Conservation (phyloP, 53 echinoderm and acorn worm genomes). For the Echinometra lucunter region DNA sequence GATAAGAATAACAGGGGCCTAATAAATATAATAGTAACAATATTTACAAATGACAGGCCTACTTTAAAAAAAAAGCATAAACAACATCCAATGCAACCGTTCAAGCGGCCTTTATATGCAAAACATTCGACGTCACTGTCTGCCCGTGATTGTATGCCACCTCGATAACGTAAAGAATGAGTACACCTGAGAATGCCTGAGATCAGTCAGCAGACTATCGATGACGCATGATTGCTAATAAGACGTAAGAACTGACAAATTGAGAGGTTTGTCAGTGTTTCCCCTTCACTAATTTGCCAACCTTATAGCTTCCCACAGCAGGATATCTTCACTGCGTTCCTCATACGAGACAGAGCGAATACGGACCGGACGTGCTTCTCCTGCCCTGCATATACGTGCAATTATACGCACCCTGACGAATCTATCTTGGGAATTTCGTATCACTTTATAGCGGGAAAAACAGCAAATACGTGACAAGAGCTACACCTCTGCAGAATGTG, state of each 20-base stretch:
- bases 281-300: conserved; percentile 9
- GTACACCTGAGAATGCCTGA: neutral
- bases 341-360: neutral
- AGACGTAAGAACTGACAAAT: conserved; percentile 24
- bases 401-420: neutral
- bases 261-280: conserved; percentile 17
- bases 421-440: neutral
- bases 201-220: neutral
- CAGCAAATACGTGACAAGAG: neutral
- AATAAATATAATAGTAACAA: too few relatives aligned
- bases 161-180: neutral
- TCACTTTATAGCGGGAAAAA: neutral
- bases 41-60: too few relatives aligned
- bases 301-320: neutral
- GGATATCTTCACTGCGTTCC: neutral
- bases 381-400: neutral
- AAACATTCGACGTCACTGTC: too few relatives aligned
- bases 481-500: neutral
- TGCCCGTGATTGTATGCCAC: neutral
- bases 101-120: too few relatives aligned
- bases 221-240: conserved; percentile 42
- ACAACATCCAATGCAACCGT: too few relatives aligned
- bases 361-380: neutral
- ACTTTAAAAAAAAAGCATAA: too few relatives aligned
- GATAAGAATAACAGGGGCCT: too few relatives aligned